Percentiles rank a stretch among this genome's conserved stretches.
phyloP scores from a whole-genome alignment of 2,797 vertebrate genomes.

The Rhinatrema bivittatum region DNA sequence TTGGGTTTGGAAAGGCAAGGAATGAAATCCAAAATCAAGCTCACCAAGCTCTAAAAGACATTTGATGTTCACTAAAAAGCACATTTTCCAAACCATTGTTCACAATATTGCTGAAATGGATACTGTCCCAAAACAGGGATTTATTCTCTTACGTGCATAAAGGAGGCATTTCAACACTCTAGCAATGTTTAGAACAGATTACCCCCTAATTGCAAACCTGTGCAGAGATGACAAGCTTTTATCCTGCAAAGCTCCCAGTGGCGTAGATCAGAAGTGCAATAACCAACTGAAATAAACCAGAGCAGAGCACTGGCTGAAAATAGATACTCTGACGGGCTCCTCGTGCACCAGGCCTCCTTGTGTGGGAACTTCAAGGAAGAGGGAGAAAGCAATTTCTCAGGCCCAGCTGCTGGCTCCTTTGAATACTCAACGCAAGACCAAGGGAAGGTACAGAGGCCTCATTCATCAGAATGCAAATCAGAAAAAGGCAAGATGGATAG shows the following conservation, averaged over 20 bases:
- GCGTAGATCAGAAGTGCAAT: background rate
- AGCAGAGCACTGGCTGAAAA: background rate
- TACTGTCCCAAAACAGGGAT: slow-evolving; percentile 43
- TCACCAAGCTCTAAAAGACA: too few species aligned
- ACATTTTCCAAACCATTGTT: slow-evolving; percentile 14
- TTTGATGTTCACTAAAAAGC: too few species aligned
- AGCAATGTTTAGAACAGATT: slow-evolving; percentile 63
- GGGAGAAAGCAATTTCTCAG: background rate
- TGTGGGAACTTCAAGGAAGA: background rate
- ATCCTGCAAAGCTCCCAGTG: slow-evolving; percentile 28
- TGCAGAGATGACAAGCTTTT: slow-evolving; percentile 30
- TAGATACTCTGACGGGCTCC: background rate
- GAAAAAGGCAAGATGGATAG: slow-evolving; percentile 26
- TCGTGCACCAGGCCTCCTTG: background rate
- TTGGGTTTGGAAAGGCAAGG: too few species aligned
- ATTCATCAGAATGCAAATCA: slow-evolving; percentile 2
- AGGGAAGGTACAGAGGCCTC: slow-evolving; percentile 13
- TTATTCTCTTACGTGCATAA: slow-evolving; percentile 50
- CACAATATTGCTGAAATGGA: too few species aligned
- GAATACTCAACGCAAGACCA: background rate
- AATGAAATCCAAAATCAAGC: too few species aligned
- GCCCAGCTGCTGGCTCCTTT: slow-evolving; percentile 19
- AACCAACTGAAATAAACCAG: background rate
- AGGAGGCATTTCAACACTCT: slow-evolving; percentile 65
- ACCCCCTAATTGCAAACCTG: slow-evolving; percentile 47